A percentile compares a stretch with the other conserved stretches of the same genome.
Evolutionary conservation across 2,888 invertebrate genomes (phyloP).

Genomic region (Rhabditoides inermis): DNA sequence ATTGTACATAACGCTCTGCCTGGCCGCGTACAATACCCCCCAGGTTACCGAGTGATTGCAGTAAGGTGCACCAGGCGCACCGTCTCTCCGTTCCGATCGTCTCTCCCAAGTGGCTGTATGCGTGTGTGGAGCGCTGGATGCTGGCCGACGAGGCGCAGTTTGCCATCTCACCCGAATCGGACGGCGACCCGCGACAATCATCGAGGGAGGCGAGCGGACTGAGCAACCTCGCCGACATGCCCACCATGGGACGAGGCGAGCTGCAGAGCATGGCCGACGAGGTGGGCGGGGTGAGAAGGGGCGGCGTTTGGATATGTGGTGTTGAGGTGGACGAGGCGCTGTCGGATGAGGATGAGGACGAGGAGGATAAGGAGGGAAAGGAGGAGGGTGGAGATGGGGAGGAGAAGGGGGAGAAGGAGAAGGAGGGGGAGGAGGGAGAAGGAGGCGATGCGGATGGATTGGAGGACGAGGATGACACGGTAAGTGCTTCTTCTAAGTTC

Average conservation of each 20-base stretch:
- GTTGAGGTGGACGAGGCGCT: constrained; percentile 31
- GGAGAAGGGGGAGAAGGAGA: no score
- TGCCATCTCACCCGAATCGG: constrained; percentile 20
- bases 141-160: constrained; percentile 22
- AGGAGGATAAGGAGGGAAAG: constrained; percentile 3
- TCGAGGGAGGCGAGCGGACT: constrained; percentile 14
- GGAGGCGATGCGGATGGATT: no score
- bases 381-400: neutral
- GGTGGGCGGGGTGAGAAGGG: constrained; percentile 10
- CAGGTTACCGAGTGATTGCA: no score
- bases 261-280: constrained; percentile 34
- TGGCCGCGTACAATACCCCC: no score
- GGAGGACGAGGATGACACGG: no score
- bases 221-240: constrained; percentile 21
- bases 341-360: constrained; percentile 19
- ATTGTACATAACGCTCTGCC: no score
- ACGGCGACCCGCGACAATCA: constrained; percentile 13
- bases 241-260: constrained; percentile 21
- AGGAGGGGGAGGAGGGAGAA: no score
- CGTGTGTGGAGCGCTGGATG: constrained; percentile 39
- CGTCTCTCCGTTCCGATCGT: constrained; percentile 34
- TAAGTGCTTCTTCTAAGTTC: no score
- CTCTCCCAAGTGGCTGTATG: constrained; percentile 36
- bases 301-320: neutral
- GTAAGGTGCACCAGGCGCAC: constrained; percentile 38